Percentiles rank a stretch among this genome's conserved stretches.
Conservation (phyloP, 2,888 invertebrate genomes). For the Cryptosula pallasiana region DNA sequence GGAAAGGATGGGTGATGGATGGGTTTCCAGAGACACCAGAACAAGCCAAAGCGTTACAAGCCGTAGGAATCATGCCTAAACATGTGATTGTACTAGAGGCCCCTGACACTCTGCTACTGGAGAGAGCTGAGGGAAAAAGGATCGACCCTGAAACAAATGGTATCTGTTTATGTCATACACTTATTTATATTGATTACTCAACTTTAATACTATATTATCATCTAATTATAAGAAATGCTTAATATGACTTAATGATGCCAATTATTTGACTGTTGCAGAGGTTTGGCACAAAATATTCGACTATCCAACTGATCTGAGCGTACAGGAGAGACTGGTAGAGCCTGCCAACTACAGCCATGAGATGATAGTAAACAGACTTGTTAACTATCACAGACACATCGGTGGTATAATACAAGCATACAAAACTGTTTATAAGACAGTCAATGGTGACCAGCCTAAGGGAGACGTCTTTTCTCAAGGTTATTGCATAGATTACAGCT, state of each 20-base stretch:
- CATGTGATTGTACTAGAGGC: slow-evolving; percentile 51
- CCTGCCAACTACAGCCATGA: slow-evolving; percentile 41
- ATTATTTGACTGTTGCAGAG: slow-evolving; percentile 38
- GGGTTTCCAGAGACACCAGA: slow-evolving; percentile 50
- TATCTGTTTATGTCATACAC: slow-evolving; percentile 31
- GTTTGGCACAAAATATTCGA: slow-evolving; percentile 53
- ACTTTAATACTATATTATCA: no score
- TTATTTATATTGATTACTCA: no score
- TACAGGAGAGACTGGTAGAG: slow-evolving; percentile 43
- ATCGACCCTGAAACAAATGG: slow-evolving; percentile 51
- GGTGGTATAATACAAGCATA: slow-evolving; percentile 44
- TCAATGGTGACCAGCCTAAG: slow-evolving; percentile 54
- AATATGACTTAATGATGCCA: no score
- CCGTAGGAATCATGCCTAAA: slow-evolving; percentile 48
- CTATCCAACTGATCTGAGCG: slow-evolving; percentile 42
- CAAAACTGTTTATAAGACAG: slow-evolving; percentile 35
- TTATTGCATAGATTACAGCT: slow-evolving; percentile 28
- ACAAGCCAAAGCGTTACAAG: slow-evolving; percentile 48
- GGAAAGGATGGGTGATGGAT: slow-evolving; percentile 52
- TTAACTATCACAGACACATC: slow-evolving; percentile 44
- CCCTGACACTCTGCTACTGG: slow-evolving; percentile 50
- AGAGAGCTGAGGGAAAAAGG: slow-evolving; percentile 50
- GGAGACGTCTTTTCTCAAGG: slow-evolving; percentile 52
- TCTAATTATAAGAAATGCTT: no score
- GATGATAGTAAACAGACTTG: slow-evolving; percentile 44